phyloP scores from a whole-genome alignment of 1,140 invertebrate genomes.

The Drosophila equinoxialis region DNA sequence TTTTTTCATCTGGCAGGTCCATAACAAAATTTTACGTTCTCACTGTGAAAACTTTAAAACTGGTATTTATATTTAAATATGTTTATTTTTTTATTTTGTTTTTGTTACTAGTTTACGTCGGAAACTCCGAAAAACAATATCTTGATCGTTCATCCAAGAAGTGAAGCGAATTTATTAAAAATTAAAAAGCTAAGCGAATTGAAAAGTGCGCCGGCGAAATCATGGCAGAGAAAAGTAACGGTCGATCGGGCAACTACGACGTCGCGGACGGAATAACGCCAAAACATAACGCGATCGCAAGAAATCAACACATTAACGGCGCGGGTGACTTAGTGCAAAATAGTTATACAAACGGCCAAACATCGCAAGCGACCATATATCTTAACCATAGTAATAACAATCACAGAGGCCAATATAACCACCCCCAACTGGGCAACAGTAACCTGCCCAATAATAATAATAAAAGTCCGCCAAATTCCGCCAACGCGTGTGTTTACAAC shows the following conservation, averaged over 20 bases:
- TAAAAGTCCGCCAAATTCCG: conserved; percentile 43
- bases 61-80: no score
- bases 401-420: conserved; percentile 29
- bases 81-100: no score
- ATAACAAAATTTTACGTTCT: conserved; percentile 35
- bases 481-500: conserved; percentile 63
- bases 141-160: no score
- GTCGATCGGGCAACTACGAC: conserved; percentile 74
- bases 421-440: conserved; percentile 41
- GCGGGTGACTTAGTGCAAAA: conserved; percentile 67
- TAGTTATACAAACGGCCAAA: conserved; percentile 65
- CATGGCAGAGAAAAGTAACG: conserved; percentile 57
- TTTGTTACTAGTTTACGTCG: no score
- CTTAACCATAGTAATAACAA: conserved; percentile 57
- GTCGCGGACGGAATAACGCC: conserved; percentile 47
- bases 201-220: no score
- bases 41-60: conserved; percentile 17
- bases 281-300: conserved; percentile 34
- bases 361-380: conserved; percentile 70
- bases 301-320: conserved; percentile 42
- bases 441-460: conserved; percentile 63
- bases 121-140: no score
- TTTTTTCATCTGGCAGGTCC: no score
- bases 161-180: no score
- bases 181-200: no score